Conservation (phyloP, 2,797 vertebrate species). For the Rachycentron canadum region DNA sequence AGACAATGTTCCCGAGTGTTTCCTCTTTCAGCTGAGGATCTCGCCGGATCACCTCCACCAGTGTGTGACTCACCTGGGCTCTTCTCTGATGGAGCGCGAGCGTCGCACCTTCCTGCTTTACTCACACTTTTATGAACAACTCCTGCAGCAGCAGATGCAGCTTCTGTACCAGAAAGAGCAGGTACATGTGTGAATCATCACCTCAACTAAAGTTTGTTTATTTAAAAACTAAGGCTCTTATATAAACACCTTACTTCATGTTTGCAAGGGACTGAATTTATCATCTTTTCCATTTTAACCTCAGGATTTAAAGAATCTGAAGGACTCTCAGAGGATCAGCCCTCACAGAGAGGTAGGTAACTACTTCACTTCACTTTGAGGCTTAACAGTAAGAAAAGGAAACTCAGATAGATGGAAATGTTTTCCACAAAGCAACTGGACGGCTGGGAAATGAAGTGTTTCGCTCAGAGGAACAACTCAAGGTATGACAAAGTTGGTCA, state of each 20-base stretch:
- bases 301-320: slow-evolving; percentile 74
- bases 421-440: neutral
- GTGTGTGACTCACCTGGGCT: slow-evolving; percentile 80
- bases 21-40: slow-evolving; percentile 77
- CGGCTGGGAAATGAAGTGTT: neutral
- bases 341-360: slow-evolving; percentile 62
- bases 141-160: slow-evolving; percentile 77
- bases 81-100: slow-evolving; percentile 82
- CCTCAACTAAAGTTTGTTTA: neutral
- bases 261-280: neutral
- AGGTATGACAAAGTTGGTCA: no score
- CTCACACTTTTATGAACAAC: slow-evolving; percentile 86
- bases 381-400: neutral
- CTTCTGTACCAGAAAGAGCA: slow-evolving; percentile 83
- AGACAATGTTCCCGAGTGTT: neutral
- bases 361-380: neutral
- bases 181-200: slow-evolving; percentile 40
- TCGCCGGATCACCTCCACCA: slow-evolving; percentile 76
- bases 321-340: slow-evolving; percentile 29
- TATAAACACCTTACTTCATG: neutral
- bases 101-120: slow-evolving; percentile 83
- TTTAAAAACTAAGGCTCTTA: neutral
- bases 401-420: no score
- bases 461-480: no score
- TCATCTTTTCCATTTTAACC: neutral